Conservation (phyloP, 2,888 invertebrate genomes). For the Hypomecis atomaria region DNA sequence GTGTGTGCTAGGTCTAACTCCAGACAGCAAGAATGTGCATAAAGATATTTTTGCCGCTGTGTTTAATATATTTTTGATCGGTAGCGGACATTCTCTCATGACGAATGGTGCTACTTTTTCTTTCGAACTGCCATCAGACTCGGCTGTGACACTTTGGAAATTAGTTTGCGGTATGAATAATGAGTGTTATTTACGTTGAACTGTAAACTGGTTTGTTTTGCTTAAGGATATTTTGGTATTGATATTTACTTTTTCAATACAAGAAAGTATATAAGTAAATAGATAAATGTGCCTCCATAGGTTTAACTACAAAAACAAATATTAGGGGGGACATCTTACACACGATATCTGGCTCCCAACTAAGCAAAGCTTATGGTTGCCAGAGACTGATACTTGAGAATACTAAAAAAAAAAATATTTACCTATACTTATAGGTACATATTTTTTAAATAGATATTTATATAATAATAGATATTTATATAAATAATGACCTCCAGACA, state of each 20-base stretch:
- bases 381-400: too few relatives aligned
- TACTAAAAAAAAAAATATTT: too few relatives aligned
- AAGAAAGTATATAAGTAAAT: too few relatives aligned
- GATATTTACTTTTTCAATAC: background rate
- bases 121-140: constrained; percentile 48
- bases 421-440: too few relatives aligned
- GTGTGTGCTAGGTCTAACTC: background rate
- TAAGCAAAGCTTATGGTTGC: too few relatives aligned
- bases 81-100: constrained; percentile 38
- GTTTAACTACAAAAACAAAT: too few relatives aligned
- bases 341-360: too few relatives aligned
- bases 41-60: constrained; percentile 14
- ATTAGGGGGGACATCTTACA: too few relatives aligned
- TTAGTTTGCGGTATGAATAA: constrained; percentile 62
- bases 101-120: constrained; percentile 49
- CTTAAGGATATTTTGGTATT: background rate
- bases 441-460: too few relatives aligned
- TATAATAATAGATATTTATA: too few relatives aligned
- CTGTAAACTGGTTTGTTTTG: constrained; percentile 12
- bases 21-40: constrained; percentile 13
- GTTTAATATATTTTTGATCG: constrained; percentile 15
- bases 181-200: constrained; percentile 42
- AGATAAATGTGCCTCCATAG: too few relatives aligned
- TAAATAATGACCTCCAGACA: too few relatives aligned
- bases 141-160: constrained; percentile 62